Percentiles rank a stretch among this genome's conserved stretches.
Conservation (phyloP, 2,797 vertebrate genomes). For the Onychomys arenicola region DNA sequence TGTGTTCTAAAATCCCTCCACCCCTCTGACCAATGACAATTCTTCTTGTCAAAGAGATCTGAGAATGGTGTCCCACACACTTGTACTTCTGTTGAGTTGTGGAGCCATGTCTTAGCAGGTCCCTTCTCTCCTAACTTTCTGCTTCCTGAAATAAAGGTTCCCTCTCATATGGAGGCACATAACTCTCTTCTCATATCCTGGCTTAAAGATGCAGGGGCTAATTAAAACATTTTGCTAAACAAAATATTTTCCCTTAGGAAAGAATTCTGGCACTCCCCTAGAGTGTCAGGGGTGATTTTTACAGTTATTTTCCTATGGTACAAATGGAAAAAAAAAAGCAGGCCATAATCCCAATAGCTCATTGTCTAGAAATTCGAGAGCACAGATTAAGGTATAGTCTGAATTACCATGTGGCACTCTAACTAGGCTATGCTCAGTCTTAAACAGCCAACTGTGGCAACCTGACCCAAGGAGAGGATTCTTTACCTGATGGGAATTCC, state of each 20-base stretch:
- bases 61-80: background rate
- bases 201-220: background rate
- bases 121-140: background rate
- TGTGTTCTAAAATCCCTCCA: background rate
- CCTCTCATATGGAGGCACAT: background rate
- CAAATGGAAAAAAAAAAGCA: background rate
- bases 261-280: background rate
- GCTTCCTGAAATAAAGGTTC: background rate
- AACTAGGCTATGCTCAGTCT: background rate
- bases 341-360: background rate
- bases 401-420: background rate
- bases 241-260: background rate
- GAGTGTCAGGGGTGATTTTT: background rate
- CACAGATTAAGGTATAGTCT: background rate
- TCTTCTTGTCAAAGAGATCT: background rate
- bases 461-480: background rate
- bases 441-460: background rate
- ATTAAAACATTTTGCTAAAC: conserved; percentile 18
- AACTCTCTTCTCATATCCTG: background rate
- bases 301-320: background rate
- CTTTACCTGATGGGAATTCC: background rate
- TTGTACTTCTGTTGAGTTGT: background rate
- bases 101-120: background rate
- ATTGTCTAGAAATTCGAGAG: background rate
- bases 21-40: background rate